Evolutionary conservation across 2,113 vertebrate species (phyloP), one percentile per base, ranked within the genome.

Genomic region (Scartelaos histophorus): DNA sequence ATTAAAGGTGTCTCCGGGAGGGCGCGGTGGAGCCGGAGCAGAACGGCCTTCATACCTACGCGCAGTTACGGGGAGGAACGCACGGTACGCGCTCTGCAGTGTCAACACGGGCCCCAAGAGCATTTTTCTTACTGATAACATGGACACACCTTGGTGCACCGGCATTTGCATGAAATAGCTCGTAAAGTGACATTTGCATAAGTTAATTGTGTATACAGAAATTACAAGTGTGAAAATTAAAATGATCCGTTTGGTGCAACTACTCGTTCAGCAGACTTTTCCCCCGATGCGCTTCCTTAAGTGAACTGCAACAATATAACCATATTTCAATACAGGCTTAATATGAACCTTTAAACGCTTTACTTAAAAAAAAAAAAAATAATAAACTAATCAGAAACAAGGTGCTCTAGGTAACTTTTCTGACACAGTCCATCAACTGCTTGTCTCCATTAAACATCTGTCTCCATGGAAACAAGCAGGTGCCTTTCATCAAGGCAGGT

Each of bases 11-110:
- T 56, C 68, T 61, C 62, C 24, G 13, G 15, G 49, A 53, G 70
- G 87, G 87, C 10, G 85, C 0, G 53, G 80, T 66, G 25, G 3
- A 7, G 78, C 29, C 66, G 25, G 5, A 7, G 78, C 29, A 43
- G 58, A 75, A 71, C 34, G 51, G 34, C 57, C 70, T 49, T 77
- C 69, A 65, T 19, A 65, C 62, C 61, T 3, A 2, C 29, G 3
- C 71, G 69, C 67, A 69, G 83, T 73, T 82, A 71, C 79, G 79
- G 25, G 19, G n/a, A 81, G 68, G 62, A 76, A 90, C 86, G 81
- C 22, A 10, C 24, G 83, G 74, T 85, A 82, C 46, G 51, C 24
- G 61, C 5, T 0, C 43, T 71, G 6, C 38, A 7, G 70, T 67
- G 74, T 75, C 54, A 74, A 80, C 57, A 60, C 15, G 16, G 13